These are phyloP conservation scores for Acyrthosiphon pisum DNA, from an alignment of 1,140 invertebrate genomes.

Conservation along the genomic window DNA sequence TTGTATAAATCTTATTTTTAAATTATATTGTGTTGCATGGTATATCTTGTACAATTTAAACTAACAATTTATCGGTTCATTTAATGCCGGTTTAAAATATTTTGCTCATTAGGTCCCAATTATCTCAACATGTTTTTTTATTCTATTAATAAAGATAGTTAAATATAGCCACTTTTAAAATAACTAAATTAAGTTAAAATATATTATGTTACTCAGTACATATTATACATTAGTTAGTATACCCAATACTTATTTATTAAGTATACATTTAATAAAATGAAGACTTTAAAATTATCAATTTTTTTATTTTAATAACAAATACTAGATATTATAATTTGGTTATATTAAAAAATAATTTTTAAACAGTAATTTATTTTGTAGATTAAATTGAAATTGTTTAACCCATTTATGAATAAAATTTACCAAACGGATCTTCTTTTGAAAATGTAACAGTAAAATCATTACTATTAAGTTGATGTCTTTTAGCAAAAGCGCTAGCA, in stretches of 20 bases:
- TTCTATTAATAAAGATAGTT: not conserved
- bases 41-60: not conserved
- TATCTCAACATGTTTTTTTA: not conserved
- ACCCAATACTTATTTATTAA: not conserved
- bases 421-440: constrained; percentile 88
- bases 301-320: not conserved
- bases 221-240: too few species aligned
- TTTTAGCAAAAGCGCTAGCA: constrained; percentile 85
- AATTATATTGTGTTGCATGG: too few species aligned
- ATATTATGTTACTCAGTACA: not conserved
- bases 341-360: not conserved
- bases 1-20: not conserved
- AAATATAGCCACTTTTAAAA: not conserved
- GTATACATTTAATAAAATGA: not conserved
- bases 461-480: constrained; percentile 82
- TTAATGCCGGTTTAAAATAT: not conserved
- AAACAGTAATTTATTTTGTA: constrained; percentile 7
- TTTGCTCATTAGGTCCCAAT: not conserved
- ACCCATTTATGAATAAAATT: constrained; percentile 57
- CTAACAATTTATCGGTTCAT: not conserved
- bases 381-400: not conserved
- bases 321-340: not conserved
- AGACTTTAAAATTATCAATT: not conserved
- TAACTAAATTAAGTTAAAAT: not conserved
- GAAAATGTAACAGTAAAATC: constrained; percentile 80